phyloP scores from a whole-genome alignment of 2,888 invertebrate species.

The Monochamus alternatus region DNA sequence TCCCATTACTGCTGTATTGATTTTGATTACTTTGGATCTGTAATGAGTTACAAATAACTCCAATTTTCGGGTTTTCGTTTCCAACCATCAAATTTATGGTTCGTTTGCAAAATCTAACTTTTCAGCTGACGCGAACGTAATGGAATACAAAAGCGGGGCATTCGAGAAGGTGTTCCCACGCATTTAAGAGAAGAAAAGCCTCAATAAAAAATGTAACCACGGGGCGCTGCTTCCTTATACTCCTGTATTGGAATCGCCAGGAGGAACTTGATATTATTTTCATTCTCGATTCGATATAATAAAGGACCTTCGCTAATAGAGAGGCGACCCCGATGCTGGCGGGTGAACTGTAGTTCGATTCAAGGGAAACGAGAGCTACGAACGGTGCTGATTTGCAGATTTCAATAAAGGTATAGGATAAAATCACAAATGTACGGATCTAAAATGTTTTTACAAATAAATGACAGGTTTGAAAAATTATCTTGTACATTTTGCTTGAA shows the following conservation, averaged over 20 bases:
- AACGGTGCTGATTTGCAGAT: no score
- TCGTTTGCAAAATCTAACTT: slow-evolving; percentile 45
- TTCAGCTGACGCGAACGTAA: slow-evolving; percentile 51
- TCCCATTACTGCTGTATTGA: no score
- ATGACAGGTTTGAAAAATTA: no score
- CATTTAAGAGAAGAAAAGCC: slow-evolving; percentile 42
- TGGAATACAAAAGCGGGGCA: slow-evolving; percentile 46
- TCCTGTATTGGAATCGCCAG: slow-evolving; percentile 48
- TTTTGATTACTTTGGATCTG: no score
- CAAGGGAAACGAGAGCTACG: neutral
- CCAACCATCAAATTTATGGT: neutral
- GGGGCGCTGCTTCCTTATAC: slow-evolving; percentile 39
- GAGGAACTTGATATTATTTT: slow-evolving; percentile 52
- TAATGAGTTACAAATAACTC: no score
- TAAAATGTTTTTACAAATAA: no score
- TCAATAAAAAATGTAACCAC: slow-evolving; percentile 45
- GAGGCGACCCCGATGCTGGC: slow-evolving; percentile 13
- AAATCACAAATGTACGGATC: no score
- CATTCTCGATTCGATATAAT: slow-evolving; percentile 36
- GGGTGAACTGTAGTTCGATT: slow-evolving; percentile 8
- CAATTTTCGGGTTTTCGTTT: slow-evolving; percentile 9
- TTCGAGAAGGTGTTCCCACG: slow-evolving; percentile 54
- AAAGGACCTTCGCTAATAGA: slow-evolving; percentile 36
- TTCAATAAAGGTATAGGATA: no score
- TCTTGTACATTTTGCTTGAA: no score